These are phyloP conservation scores for Neotragus moschatus DNA, from an alignment of 2,113 vertebrate genomes.

Conservation along the genomic window DNA sequence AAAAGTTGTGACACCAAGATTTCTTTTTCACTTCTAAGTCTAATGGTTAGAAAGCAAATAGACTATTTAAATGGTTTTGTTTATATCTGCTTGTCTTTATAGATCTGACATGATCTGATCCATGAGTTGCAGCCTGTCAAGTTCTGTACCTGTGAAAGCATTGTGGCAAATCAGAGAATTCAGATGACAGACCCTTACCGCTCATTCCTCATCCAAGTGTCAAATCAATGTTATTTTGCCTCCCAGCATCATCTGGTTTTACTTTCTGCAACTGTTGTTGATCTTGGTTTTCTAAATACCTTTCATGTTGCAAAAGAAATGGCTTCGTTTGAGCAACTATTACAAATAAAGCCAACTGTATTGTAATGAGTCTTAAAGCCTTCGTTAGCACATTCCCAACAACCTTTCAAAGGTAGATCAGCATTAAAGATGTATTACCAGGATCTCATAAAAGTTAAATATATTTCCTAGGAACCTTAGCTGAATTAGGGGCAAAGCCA, in stretches of 20 bases:
- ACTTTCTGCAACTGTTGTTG: not conserved
- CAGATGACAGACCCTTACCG: not conserved
- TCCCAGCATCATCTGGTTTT: not conserved
- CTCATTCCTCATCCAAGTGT: not conserved
- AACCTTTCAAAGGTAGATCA: conserved; percentile 56
- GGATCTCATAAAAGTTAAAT: conserved; percentile 67
- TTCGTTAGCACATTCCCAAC: not conserved
- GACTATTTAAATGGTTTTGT: not conserved
- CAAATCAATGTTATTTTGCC: not conserved
- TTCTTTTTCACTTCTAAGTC: not conserved
- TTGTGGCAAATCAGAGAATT: not conserved
- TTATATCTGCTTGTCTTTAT: not conserved
- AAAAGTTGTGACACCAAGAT: not conserved
- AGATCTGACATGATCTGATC: not conserved
- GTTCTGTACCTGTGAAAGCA: not conserved
- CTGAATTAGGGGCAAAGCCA: conserved; percentile 60
- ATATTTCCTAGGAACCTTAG: conserved; percentile 58
- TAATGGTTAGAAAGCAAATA: not conserved
- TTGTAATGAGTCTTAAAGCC: conserved; percentile 6
- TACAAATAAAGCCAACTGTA: not conserved
- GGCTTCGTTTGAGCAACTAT: not conserved
- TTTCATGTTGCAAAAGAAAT: not conserved
- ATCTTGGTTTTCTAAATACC: not conserved
- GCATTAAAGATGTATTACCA: conserved; percentile 52
- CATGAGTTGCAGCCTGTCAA: not conserved